Percentiles rank a stretch among this genome's conserved stretches.
Conservation (phyloP, 2,113 vertebrate genomes). For the Scolopax mira region DNA sequence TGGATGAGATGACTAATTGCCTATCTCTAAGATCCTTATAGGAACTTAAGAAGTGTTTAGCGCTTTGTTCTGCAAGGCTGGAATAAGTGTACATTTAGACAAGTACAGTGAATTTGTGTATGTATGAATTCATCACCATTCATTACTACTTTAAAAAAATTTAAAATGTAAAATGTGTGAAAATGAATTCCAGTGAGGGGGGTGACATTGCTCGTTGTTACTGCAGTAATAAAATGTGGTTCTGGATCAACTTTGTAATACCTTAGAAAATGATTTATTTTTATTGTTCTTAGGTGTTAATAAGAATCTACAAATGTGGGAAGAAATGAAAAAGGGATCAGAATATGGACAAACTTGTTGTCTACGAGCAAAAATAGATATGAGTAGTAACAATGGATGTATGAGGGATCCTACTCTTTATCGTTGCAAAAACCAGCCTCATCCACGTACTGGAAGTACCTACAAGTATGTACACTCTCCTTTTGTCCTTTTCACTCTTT, state of each 20-base stretch:
- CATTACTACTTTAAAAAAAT: neutral
- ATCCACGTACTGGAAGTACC: conserved; percentile 89
- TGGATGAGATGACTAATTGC: neutral
- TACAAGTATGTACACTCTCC: conserved; percentile 81
- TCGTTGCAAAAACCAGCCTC: conserved; percentile 92
- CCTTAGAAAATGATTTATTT: neutral
- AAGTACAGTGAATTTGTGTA: neutral
- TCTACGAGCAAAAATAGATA: conserved; percentile 97
- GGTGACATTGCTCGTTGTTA: neutral
- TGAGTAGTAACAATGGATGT: conserved; percentile 97
- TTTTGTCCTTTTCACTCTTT: neutral
- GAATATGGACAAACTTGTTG: conserved; percentile 90
- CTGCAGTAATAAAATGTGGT: neutral
- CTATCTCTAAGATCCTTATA: neutral
- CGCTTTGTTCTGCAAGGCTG: neutral
- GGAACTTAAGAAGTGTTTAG: neutral
- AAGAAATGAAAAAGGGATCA: conserved; percentile 93
- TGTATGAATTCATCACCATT: neutral
- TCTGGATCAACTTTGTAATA: neutral
- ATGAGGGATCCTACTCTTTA: conserved; percentile 95
- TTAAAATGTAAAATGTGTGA: neutral
- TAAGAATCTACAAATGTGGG: conserved; percentile 95
- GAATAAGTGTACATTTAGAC: neutral
- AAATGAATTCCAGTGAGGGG: neutral
- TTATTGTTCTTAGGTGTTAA: conserved; percentile 81